Evolutionary conservation across 1,140 invertebrate species (phyloP).

Genomic region (Harpegnathos saltator): DNA sequence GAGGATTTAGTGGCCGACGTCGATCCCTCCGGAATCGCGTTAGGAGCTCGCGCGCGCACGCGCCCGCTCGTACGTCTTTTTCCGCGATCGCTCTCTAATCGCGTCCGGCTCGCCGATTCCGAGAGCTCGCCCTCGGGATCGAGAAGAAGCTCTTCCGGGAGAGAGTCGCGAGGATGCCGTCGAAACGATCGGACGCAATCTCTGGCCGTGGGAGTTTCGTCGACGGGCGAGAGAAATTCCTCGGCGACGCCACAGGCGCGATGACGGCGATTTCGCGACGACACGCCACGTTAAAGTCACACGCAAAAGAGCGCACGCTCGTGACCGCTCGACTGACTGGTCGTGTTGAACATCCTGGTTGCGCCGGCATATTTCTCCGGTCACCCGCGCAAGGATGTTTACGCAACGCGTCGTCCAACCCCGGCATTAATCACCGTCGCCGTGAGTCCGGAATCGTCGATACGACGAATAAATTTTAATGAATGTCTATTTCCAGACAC

Average conservation of each 20-base stretch:
- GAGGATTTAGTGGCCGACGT: slow-evolving; percentile 79
- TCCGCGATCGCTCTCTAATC: slow-evolving; percentile 53
- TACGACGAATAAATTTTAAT: slow-evolving; percentile 52
- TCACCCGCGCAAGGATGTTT: slow-evolving; percentile 46
- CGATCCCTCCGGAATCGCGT: slow-evolving; percentile 66
- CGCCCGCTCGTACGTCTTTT: slow-evolving; percentile 42
- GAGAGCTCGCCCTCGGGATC: neutral
- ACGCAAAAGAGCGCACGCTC: neutral
- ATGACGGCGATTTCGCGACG: no score
- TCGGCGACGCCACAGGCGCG: no score
- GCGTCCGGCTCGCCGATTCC: slow-evolving; percentile 36
- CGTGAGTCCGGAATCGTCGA: slow-evolving; percentile 43
- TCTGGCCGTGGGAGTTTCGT: no score
- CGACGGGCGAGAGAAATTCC: neutral
- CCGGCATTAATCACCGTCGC: slow-evolving; percentile 52
- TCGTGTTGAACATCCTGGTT: slow-evolving; percentile 45
- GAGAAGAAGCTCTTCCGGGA: slow-evolving; percentile 11
- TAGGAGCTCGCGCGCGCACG: slow-evolving; percentile 64
- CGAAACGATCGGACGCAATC: no score
- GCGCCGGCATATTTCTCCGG: slow-evolving; percentile 16
- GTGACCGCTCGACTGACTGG: slow-evolving; percentile 55
- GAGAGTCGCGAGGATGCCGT: neutral
- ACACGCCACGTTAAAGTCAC: neutral
- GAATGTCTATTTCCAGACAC: slow-evolving; percentile 33
- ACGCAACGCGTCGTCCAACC: slow-evolving; percentile 39